Evolutionary conservation across 2,888 invertebrate species (phyloP).

Genomic region (Ephialtes manifestator): DNA sequence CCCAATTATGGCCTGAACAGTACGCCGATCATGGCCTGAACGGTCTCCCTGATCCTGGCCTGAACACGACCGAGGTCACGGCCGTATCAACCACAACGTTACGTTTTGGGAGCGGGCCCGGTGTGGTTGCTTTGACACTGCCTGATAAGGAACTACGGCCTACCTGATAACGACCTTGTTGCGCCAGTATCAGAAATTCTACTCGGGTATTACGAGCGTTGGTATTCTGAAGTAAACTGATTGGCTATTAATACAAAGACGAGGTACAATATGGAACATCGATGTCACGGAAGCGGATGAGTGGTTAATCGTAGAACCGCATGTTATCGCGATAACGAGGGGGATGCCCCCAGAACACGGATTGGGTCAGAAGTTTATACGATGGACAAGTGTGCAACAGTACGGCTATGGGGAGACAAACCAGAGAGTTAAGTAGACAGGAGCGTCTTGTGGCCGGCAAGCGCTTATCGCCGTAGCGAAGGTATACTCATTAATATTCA

Average conservation of each 20-base stretch:
- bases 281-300: constrained; percentile 48
- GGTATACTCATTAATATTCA: constrained; percentile 65
- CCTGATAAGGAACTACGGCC: too few species aligned
- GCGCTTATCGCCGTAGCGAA: constrained; percentile 60
- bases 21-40: too few species aligned
- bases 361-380: constrained; percentile 33
- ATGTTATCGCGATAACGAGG: constrained; percentile 60
- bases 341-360: constrained; percentile 34
- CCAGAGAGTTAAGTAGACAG: constrained; percentile 35
- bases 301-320: constrained; percentile 57
- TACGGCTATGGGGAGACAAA: background rate
- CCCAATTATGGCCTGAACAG: too few species aligned
- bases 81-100: too few species aligned
- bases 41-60: too few species aligned
- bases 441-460: constrained; percentile 40
- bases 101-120: too few species aligned
- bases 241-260: constrained; percentile 31
- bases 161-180: too few species aligned
- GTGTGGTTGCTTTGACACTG: too few species aligned
- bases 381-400: constrained; percentile 52
- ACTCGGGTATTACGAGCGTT: too few species aligned
- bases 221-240: constrained; percentile 34
- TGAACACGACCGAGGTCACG: too few species aligned
- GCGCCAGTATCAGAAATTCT: too few species aligned
- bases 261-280: constrained; percentile 10